Evolutionary conservation across 2,113 vertebrate species (phyloP).

Genomic region (Mungos mungo): DNA sequence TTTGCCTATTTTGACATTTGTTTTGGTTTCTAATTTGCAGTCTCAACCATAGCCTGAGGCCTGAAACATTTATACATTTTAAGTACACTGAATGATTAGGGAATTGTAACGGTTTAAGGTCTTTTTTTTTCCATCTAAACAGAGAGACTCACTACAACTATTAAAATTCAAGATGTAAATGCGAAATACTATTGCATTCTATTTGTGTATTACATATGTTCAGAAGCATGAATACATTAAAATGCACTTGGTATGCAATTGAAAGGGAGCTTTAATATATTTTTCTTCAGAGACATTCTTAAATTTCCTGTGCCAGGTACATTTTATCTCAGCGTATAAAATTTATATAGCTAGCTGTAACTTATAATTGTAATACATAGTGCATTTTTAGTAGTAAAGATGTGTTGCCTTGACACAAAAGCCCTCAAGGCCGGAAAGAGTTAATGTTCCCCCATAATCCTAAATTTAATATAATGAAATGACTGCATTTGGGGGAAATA

Average conservation of each 20-base stretch:
- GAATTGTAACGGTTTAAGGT: constrained; percentile 35
- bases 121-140: constrained; percentile 48
- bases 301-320: constrained; percentile 62
- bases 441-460: constrained; percentile 32
- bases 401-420: constrained; percentile 34
- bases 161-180: constrained; percentile 73
- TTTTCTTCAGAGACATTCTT: constrained; percentile 71
- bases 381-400: constrained; percentile 51
- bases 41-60: constrained; percentile 2
- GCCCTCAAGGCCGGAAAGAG: constrained; percentile 49
- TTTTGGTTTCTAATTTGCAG: constrained; percentile 59
- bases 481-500: constrained; percentile 28
- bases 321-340: constrained; percentile 71
- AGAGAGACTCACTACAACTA: constrained; percentile 41
- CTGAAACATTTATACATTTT: constrained; percentile 45
- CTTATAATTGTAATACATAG: constrained; percentile 61
- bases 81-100: constrained; percentile 48
- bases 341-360: constrained; percentile 64
- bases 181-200: constrained; percentile 60
- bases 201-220: constrained; percentile 74
- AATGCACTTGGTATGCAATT: constrained; percentile 61
- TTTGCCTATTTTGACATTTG: constrained; percentile 50
- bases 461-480: constrained; percentile 29
- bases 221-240: constrained; percentile 73
- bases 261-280: constrained; percentile 47